A percentile compares a stretch with the other conserved stretches of the same genome.
phyloP scores from a whole-genome alignment of 2,888 invertebrate species.

The Cylindroiulus punctatus region DNA sequence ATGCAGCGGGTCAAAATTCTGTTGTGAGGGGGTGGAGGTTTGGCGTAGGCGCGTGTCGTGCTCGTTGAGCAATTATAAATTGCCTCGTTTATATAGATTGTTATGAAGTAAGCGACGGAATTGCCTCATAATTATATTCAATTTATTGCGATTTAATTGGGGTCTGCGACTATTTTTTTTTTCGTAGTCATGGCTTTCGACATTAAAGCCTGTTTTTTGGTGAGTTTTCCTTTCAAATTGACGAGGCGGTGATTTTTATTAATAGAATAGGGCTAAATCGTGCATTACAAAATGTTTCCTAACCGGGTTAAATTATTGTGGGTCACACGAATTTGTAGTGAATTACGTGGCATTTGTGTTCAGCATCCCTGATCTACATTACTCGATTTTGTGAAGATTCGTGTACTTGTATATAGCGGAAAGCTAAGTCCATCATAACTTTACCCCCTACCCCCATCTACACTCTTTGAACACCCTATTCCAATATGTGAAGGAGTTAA shows the following conservation, averaged over 20 bases:
- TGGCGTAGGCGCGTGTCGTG: not conserved
- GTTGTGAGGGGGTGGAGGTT: not conserved
- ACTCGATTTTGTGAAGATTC: not conserved
- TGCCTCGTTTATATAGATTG: not conserved
- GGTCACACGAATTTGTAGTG: constrained; percentile 37
- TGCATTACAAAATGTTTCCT: not conserved
- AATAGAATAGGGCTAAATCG: constrained; percentile 34
- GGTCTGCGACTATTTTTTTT: not conserved
- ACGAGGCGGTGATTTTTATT: constrained; percentile 16
- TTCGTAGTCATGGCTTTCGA: not conserved
- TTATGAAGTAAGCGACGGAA: not conserved
- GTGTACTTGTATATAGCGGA: no score
- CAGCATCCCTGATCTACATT: constrained; percentile 31
- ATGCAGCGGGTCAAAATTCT: not conserved
- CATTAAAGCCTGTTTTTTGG: not conserved
- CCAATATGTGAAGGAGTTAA: no score
- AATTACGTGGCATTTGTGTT: constrained; percentile 20
- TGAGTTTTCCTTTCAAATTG: not conserved
- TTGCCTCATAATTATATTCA: not conserved
- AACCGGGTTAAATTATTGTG: constrained; percentile 42
- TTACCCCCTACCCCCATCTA: no score
- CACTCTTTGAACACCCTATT: no score
- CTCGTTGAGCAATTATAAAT: not conserved
- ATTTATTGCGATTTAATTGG: constrained; percentile 7
- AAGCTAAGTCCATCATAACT: no score